Evolutionary conservation across 64 coral and sea anemone species (phyloP), one percentile per base, ranked within the genome.

Genomic region (Astreopora myriophthalma): DNA sequence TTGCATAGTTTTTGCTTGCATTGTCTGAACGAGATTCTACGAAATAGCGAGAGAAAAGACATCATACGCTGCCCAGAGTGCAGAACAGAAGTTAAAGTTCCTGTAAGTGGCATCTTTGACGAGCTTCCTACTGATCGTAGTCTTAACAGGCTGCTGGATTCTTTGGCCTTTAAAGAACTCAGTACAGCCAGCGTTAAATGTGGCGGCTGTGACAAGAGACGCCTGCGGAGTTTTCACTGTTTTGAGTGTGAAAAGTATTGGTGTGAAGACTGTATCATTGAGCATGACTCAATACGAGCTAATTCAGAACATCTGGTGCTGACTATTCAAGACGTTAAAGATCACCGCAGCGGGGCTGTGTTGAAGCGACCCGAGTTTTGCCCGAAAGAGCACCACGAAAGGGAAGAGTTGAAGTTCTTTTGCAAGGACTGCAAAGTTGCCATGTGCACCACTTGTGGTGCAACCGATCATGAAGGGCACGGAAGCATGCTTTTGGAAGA

Each of bases 1-100:
- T 26, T 69, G 25, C 83, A 86, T 27, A 86, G 11, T 25, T 69
- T 86, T 46, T 86, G 83, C 27, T 23, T 86, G 7, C 34, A 69
- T 5, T 86, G 84, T 36, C 60, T 85, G 34, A 85, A 85, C 80
- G 32, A 65, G 10, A 85, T 85, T n/a, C 13, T 12, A 13, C 31
- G 57, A 84, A 39, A 52, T 1, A n/a, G 31, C 2, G 20, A 6
- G 62, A 40, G n/a, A 11, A 51, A 34, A 65, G 23, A 14, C 24
- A 39, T 8, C 24, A 10, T 44, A 42, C 0, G n/a, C 7, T 86
- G 35, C 29, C 83, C 68, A 19, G 26, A 40, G 23, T 29, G 70
- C 19, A 73, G 70, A 34, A 36, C 4, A 37, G 70, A 73, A 22
- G 14, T 73, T 7, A 14, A 6, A 37, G 70, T 73, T n/a, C 70